Evolutionary conservation across 2,888 invertebrate genomes (phyloP).

Genomic region (Lochmaea capreae): DNA sequence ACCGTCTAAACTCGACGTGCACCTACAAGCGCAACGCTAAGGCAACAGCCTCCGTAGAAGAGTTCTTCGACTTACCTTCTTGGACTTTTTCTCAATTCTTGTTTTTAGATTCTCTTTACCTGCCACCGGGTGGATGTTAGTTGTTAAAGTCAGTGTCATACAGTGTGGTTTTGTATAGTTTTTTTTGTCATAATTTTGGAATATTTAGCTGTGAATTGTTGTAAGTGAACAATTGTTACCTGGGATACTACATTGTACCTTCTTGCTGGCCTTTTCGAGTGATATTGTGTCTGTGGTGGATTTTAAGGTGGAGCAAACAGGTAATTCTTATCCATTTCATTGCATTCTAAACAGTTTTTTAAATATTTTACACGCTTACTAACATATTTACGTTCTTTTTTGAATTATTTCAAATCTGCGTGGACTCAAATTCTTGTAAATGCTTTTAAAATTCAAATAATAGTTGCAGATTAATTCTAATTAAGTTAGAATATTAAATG

Average conservation of each 20-base stretch:
- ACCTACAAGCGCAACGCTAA: constrained; percentile 17
- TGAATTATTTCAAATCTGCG: not conserved
- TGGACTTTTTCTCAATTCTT: constrained; percentile 20
- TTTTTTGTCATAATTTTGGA: constrained; percentile 6
- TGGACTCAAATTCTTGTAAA: not conserved
- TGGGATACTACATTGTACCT: not conserved
- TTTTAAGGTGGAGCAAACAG: constrained; percentile 6
- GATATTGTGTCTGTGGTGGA: constrained; percentile 1
- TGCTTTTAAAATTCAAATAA: too few relatives aligned
- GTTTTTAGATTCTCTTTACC: constrained; percentile 23
- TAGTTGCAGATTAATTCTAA: too few relatives aligned
- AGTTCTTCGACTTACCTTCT: constrained; percentile 28
- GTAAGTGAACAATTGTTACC: constrained; percentile 22
- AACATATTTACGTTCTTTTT: not conserved
- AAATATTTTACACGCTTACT: not conserved
- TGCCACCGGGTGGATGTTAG: constrained; percentile 12
- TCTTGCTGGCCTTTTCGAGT: constrained; percentile 2
- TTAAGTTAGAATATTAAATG: too few relatives aligned
- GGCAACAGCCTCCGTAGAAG: constrained; percentile 28
- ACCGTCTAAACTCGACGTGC: constrained; percentile 41
- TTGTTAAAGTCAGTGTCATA: not conserved
- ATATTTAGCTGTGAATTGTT: constrained; percentile 16
- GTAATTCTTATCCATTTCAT: not conserved
- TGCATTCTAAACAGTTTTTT: not conserved
- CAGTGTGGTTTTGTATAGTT: not conserved